Conservation (phyloP, 1,140 invertebrate species). For the Bombus huntii region DNA sequence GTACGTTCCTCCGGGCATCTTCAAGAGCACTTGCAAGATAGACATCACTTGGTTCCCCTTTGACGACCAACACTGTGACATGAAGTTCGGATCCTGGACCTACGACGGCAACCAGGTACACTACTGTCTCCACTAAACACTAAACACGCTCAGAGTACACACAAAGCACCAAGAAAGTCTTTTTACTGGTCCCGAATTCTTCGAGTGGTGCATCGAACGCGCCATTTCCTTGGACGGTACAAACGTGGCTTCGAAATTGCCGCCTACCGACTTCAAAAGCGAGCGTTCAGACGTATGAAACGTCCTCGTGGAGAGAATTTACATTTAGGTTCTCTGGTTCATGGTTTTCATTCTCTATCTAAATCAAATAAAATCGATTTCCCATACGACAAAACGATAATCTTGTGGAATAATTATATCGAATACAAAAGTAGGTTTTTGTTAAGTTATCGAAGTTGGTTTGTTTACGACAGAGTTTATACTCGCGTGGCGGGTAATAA, state of each 20-base stretch:
- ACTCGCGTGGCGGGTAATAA: no score
- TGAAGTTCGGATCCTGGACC: constrained; percentile 98
- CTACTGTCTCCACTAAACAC: constrained; percentile 76
- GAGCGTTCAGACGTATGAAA: not conserved
- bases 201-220: not conserved
- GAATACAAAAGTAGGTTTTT: not conserved
- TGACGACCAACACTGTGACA: constrained; percentile 98
- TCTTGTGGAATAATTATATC: not conserved
- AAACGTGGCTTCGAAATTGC: not conserved
- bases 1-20: constrained; percentile 98
- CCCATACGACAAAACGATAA: no score
- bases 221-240: not conserved
- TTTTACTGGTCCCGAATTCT: constrained; percentile 19
- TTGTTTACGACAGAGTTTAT: not conserved
- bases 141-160: constrained; percentile 68
- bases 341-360: not conserved
- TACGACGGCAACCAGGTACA: constrained; percentile 96
- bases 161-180: constrained; percentile 53
- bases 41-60: constrained; percentile 99
- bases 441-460: not conserved
- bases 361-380: not conserved
- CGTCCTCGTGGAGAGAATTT: not conserved
- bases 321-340: not conserved
- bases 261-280: not conserved
- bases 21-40: constrained; percentile 99